Conservation (phyloP, 2,113 vertebrate species). For the Hystrix brachyura region DNA sequence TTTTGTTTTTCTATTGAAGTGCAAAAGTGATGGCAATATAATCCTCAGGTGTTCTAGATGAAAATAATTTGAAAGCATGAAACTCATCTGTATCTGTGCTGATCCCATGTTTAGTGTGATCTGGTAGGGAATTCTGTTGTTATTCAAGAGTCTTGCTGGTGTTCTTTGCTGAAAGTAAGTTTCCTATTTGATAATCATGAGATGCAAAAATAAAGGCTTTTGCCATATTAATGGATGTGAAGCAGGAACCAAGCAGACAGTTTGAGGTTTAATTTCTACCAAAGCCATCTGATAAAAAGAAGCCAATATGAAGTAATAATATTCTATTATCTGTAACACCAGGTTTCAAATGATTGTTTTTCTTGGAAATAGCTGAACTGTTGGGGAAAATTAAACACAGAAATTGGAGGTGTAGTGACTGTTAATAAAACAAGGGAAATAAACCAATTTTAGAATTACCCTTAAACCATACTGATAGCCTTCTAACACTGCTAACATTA, state of each 20-base stretch:
- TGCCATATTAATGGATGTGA: background rate
- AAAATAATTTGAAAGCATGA: background rate
- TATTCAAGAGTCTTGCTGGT: background rate
- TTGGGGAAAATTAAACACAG: slow-evolving; percentile 57
- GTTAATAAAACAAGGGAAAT: slow-evolving; percentile 70
- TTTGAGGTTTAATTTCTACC: slow-evolving; percentile 18
- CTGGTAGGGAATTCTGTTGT: background rate
- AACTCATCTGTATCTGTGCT: background rate
- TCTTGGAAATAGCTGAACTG: slow-evolving; percentile 60
- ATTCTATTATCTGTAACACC: slow-evolving; percentile 37
- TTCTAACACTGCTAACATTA: slow-evolving; percentile 27
- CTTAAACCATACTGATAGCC: slow-evolving; percentile 54
- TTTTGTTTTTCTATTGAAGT: background rate
- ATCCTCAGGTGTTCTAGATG: slow-evolving; percentile 73
- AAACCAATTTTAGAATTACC: slow-evolving; percentile 57
- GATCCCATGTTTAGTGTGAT: background rate
- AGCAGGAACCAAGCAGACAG: background rate
- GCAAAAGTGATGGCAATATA: slow-evolving; percentile 11
- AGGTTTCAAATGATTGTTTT: slow-evolving; percentile 57
- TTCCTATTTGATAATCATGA: background rate
- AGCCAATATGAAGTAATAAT: background rate
- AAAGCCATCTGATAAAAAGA: slow-evolving; percentile 49
- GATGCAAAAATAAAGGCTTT: slow-evolving; percentile 25
- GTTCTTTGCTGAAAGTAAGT: background rate
- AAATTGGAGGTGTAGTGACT: slow-evolving; percentile 64